Evolutionary conservation across 2,888 invertebrate genomes (phyloP).

Genomic region (Diplazon laetatorius): DNA sequence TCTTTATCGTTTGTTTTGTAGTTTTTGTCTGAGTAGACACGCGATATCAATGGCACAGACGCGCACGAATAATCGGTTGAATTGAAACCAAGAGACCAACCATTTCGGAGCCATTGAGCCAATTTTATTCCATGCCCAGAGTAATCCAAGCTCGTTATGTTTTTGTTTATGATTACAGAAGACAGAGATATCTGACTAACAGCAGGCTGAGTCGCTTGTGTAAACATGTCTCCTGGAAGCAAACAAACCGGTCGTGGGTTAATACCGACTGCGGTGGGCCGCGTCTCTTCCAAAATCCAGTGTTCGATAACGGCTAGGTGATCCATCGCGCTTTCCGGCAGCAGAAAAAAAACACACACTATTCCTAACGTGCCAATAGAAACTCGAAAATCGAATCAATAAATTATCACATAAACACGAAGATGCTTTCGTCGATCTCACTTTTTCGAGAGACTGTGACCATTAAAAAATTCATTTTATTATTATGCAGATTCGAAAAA

Average conservation of each 20-base stretch:
- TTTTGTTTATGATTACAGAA: constrained; percentile 71
- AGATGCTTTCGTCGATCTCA: constrained; percentile 16
- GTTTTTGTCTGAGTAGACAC: constrained; percentile 13
- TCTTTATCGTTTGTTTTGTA: constrained; percentile 54
- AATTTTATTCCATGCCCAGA: constrained; percentile 54
- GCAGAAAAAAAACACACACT: not conserved
- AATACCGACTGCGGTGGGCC: not conserved
- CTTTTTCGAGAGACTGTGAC: constrained; percentile 17
- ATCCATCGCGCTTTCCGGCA: constrained; percentile 1
- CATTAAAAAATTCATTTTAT: constrained; percentile 20
- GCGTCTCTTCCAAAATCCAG: not conserved
- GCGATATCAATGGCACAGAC: too few species aligned
- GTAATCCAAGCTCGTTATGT: constrained; percentile 56
- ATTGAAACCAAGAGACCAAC: constrained; percentile 45
- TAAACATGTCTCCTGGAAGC: constrained; percentile 70
- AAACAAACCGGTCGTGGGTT: constrained; percentile 32
- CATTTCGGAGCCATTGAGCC: constrained; percentile 58
- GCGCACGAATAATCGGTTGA: not conserved
- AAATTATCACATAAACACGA: not conserved
- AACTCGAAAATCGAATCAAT: constrained; percentile 13
- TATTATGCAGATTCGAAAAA: constrained; percentile 7
- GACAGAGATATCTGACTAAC: constrained; percentile 65
- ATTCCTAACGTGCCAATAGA: constrained; percentile 56
- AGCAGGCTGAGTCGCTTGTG: constrained; percentile 63
- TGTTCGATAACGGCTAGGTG: not conserved